Evolutionary conservation across 2,888 invertebrate species (phyloP).

Genomic region (Aleiodes leptofemur): DNA sequence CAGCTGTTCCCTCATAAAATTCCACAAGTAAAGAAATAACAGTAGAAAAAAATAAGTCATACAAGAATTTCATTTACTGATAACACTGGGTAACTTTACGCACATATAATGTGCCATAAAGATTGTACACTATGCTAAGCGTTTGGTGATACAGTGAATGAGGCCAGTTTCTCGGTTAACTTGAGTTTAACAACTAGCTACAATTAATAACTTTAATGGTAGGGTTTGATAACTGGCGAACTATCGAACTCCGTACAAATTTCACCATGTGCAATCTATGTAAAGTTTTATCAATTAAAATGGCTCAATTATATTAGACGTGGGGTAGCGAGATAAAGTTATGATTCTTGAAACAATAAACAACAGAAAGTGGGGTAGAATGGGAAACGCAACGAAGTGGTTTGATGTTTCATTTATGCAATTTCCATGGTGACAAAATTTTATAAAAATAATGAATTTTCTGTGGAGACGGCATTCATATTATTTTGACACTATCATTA

Average conservation of each 20-base stretch:
- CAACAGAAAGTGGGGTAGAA: too few species aligned
- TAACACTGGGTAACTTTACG: slow-evolving; percentile 22
- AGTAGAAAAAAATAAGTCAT: neutral
- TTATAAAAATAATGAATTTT: too few species aligned
- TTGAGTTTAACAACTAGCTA: neutral
- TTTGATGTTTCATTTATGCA: too few species aligned
- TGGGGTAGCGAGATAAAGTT: too few species aligned
- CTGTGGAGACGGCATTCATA: too few species aligned
- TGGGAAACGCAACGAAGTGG: too few species aligned
- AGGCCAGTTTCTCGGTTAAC: slow-evolving; percentile 2
- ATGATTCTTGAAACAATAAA: too few species aligned
- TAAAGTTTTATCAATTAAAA: too few species aligned
- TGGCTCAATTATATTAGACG: too few species aligned
- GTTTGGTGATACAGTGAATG: neutral
- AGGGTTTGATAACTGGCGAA: neutral
- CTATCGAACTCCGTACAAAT: neutral
- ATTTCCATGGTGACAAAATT: too few species aligned
- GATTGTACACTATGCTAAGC: slow-evolving; percentile 5
- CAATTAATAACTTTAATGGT: neutral
- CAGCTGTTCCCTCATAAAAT: slow-evolving; percentile 6
- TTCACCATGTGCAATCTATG: too few species aligned
- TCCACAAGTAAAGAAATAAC: neutral
- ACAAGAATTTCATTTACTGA: neutral
- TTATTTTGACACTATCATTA: too few species aligned
- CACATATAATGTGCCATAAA: slow-evolving; percentile 17